phyloP scores from a whole-genome alignment of 1,140 invertebrate genomes.

The Tenebrio molitor region DNA sequence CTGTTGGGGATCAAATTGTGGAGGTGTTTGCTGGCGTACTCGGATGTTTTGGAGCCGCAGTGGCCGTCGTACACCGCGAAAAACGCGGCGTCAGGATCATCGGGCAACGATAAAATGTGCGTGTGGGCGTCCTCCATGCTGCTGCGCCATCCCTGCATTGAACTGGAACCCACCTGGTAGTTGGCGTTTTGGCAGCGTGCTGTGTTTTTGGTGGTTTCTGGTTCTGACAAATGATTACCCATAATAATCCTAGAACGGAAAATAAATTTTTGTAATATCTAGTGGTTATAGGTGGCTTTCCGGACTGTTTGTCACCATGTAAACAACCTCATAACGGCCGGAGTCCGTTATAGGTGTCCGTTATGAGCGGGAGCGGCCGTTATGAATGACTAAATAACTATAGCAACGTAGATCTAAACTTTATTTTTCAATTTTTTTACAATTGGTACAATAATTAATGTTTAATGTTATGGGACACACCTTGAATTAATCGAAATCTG shows the following conservation, averaged over 20 bases:
- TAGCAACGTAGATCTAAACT: too few species aligned
- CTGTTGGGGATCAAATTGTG: conserved; percentile 87
- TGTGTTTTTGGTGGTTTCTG: conserved; percentile 92
- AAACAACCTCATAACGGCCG: too few species aligned
- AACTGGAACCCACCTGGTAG: conserved; percentile 90
- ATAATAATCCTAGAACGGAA: conserved; percentile 70
- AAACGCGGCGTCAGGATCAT: conserved; percentile 93
- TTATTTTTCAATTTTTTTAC: too few species aligned
- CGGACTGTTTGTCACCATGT: too few species aligned
- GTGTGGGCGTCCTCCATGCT: conserved; percentile 99
- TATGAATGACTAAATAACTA: too few species aligned
- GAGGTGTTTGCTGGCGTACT: conserved; percentile 94
- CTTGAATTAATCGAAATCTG: too few species aligned
- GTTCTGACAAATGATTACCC: conserved; percentile 96
- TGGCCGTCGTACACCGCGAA: conserved; percentile 99
- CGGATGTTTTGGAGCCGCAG: conserved; percentile 93
- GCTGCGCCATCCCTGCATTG: conserved; percentile 99
- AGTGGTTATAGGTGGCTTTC: too few species aligned
- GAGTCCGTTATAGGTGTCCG: too few species aligned
- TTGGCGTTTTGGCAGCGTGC: conserved; percentile 80
- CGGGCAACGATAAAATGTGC: conserved; percentile 91
- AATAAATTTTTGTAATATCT: too few species aligned
- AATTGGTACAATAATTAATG: too few species aligned
- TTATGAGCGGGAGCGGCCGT: too few species aligned
- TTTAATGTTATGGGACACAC: too few species aligned